Base-by-base conservation (phyloP, 2,113 vertebrate genomes). In the Camarhynchus parvulus region DNA sequence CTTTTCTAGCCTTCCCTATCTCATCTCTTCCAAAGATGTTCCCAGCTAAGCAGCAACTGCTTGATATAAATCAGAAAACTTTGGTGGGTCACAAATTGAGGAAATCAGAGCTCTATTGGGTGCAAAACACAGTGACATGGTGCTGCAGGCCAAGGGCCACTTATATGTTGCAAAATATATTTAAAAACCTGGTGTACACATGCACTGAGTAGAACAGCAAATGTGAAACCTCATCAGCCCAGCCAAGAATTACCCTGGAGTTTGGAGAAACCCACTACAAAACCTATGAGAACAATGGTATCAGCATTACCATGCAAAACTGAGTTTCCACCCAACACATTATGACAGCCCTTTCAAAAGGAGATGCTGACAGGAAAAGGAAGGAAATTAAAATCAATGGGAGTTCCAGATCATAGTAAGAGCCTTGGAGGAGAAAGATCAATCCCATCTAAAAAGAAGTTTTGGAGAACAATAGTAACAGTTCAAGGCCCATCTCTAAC, bases 101-200 rank as follows among this genome's bases (percentile, higher is more conserved):
- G 90, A 84, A 76, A 64, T 2, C 6, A 3, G 56, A 61, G 15
- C 24, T 77, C 73, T 18, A 1, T 0, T 28, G 41, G 37, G 46
- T 58, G 70, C 31, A 84, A 84, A 89, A 58, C 41, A 58, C 0
- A 0, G 49, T 0, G 6, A 56, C 27, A 22, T 0, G 0, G 8
- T 3, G 0, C 50, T 80, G 55, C 46, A 55, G 31, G 69, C 13
- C 83, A 56, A 35, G 9, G 35, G 37, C 20, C 46, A 14, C 20
- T 44, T 59, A 41, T 0, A n/a, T 42, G 23, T 61, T 70, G 30
- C 50, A 68, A 94, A 93, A 79, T 44, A 31, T 31, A 55, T 68
- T 72, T 69, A 10, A 92, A 44, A 61, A 83, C 31, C n/a, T 35
- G 11, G 11, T 50, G 20, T 35, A 37, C 24, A 37, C 2, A 1